phyloP scores from a whole-genome alignment of 64 coral and sea anemone species.

The Catalaphyllia jardinei region DNA sequence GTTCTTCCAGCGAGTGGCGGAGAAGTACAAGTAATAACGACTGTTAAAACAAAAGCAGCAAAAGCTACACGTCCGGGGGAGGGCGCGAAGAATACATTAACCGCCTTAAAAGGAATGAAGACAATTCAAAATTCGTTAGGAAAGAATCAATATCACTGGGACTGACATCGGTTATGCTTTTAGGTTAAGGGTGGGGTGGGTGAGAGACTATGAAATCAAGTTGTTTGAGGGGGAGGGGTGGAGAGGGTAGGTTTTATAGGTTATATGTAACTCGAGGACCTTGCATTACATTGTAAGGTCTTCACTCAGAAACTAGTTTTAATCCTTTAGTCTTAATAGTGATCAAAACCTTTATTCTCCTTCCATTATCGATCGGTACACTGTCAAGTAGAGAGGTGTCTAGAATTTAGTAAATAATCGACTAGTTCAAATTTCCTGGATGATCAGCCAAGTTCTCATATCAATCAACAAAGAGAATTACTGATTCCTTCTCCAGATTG shows the following conservation, averaged over 20 bases:
- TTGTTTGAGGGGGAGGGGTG: not conserved
- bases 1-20: conserved; percentile 74
- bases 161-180: conserved; percentile 12
- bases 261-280: too few relatives aligned
- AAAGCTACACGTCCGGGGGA: conserved; percentile 18
- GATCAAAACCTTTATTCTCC: too few relatives aligned
- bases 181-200: not conserved
- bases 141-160: conserved; percentile 96
- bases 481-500: too few relatives aligned
- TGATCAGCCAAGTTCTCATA: too few relatives aligned
- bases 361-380: too few relatives aligned
- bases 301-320: too few relatives aligned
- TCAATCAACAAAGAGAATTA: too few relatives aligned
- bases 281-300: too few relatives aligned
- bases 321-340: too few relatives aligned
- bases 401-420: too few relatives aligned
- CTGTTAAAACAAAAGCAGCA: conserved; percentile 81
- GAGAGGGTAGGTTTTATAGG: not conserved
- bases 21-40: conserved; percentile 86
- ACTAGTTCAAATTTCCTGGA: too few relatives aligned
- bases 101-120: conserved; percentile 89
- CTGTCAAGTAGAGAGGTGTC: too few relatives aligned
- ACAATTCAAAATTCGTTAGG: conserved; percentile 86
- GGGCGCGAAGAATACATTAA: conserved; percentile 68
- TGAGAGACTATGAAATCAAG: not conserved